Percentiles rank a stretch among this genome's conserved stretches.
These are phyloP conservation scores for Drosophila athabasca DNA, from an alignment of 1,140 invertebrate species.

Conservation along the genomic window DNA sequence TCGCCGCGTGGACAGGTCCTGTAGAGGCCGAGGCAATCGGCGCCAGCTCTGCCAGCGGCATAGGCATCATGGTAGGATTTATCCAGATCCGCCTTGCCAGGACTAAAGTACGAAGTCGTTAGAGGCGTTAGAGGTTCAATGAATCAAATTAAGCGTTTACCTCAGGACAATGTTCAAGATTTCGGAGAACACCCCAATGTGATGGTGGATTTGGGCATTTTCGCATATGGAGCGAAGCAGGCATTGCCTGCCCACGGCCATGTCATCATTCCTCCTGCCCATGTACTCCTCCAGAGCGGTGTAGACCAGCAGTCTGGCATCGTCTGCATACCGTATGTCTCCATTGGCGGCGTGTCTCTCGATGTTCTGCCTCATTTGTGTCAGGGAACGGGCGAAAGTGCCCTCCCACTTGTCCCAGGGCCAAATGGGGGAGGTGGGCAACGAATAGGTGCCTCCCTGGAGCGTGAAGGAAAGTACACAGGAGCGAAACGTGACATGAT, in stretches of 20 bases:
- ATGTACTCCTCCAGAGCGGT: constrained; percentile 72
- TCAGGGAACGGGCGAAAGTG: constrained; percentile 68
- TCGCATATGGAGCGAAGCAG: constrained; percentile 77
- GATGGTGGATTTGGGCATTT: constrained; percentile 78
- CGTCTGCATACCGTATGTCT: constrained; percentile 59
- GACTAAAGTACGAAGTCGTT: constrained; percentile 43
- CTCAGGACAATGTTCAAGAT: constrained; percentile 73
- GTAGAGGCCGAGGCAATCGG: constrained; percentile 66
- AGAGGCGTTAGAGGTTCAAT: background rate
- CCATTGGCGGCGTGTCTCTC: constrained; percentile 56
- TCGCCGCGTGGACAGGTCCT: constrained; percentile 58
- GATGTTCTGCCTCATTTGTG: constrained; percentile 55
- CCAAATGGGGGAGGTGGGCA: constrained; percentile 70
- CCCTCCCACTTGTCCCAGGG: constrained; percentile 79
- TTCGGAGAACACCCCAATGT: constrained; percentile 77
- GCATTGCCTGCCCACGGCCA: constrained; percentile 57
- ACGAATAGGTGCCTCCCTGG: constrained; percentile 67
- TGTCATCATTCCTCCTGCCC: constrained; percentile 49
- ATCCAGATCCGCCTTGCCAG: constrained; percentile 72
- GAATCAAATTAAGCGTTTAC: constrained; percentile 39
- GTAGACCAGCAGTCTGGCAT: constrained; percentile 69
- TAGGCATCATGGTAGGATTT: constrained; percentile 64
- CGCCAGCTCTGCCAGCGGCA: constrained; percentile 64
- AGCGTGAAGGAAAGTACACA: constrained; percentile 67
- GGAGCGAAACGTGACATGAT: constrained; percentile 70